Base-by-base conservation (phyloP, 2,113 vertebrate genomes). In the Marmota monax region DNA sequence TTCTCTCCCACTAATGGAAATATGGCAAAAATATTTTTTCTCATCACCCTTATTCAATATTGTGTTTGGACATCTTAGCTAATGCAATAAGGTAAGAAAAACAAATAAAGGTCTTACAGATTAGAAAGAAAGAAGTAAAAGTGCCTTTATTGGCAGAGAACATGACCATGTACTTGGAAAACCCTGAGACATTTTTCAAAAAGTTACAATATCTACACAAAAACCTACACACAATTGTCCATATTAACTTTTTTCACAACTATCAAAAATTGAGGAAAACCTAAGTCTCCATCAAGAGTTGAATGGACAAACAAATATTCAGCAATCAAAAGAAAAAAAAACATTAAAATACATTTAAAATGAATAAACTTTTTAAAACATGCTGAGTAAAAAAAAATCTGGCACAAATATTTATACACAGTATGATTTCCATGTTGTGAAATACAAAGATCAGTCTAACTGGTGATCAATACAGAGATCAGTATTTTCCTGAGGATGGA, bases 41-140 rank as follows among this genome's bases (percentile, higher is more conserved):
- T 74, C 32, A 85, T 70, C 14, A 39, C 7, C 5, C 39, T 22
- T 83, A 29, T 23, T 67, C 37, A 91, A 25, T 63, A 85, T 16
- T 45, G 9, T 72, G 79, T 51, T 42, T 37, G 42, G 27, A 85
- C 42, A 29, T 83, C 20, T 53, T 73, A 85, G 78, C 53, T 95
- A 87, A 16, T 73, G 39, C 23, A 94, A 72, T 96, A 96, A 80
- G 32, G 80, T 37, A 84, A 92, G 88, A 92, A 97, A 95, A 94
- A 73, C 27, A 93, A 97, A 93, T 76, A 45, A 72, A 79, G 87
- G 2, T 4, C 8, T 76, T 88, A 76, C 1, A 65, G 4, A 65
- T 80, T 76, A 95, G 32, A 93, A 72, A 84, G 2, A 11, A 86
- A 92, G 16, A 84, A 72, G 8, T 25, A 84, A 90, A 84, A 94